These are phyloP conservation scores for Etheostoma perlongum DNA, from an alignment of 2,797 vertebrate genomes.

Conservation along the genomic window DNA sequence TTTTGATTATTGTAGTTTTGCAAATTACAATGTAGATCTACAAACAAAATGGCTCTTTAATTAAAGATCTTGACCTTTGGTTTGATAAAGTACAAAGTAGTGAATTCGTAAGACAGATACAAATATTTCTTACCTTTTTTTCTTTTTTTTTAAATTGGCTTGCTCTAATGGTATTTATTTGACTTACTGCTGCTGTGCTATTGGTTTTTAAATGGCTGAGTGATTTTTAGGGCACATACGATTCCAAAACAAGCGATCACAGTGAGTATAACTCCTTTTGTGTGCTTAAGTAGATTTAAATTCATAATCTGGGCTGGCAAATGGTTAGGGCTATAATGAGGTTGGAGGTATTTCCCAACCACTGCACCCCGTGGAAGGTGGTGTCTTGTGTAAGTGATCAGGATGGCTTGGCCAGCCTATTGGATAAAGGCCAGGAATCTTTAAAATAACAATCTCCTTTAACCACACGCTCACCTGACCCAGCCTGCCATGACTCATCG, in stretches of 20 bases:
- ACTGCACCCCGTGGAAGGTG: constrained; percentile 21
- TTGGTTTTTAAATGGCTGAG: constrained; percentile 7
- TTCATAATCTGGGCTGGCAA: constrained; percentile 61
- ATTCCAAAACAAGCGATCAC: constrained; percentile 28
- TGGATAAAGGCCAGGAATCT: constrained; percentile 22
- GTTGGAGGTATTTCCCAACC: constrained; percentile 63
- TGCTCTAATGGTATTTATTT: background rate
- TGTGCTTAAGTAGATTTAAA: constrained; percentile 61
- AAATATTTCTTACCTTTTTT: background rate
- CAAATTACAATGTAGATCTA: background rate
- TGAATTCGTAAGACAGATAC: background rate
- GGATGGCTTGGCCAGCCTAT: constrained; percentile 40
- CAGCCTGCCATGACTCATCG: constrained; percentile 48
- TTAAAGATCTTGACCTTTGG: background rate
- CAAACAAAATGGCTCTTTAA: background rate
- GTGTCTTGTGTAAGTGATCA: constrained; percentile 71
- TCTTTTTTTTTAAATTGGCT: background rate
- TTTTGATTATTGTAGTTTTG: constrained; percentile 2
- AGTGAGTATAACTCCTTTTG: constrained; percentile 30
- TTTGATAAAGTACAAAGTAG: constrained; percentile 1
- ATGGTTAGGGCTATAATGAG: constrained; percentile 40
- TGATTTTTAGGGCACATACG: constrained; percentile 1
- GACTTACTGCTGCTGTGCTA: background rate
- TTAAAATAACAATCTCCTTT: constrained; percentile 50
- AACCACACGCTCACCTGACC: constrained; percentile 66